Percentiles rank a stretch among this genome's conserved stretches.
Evolutionary conservation across 2,113 vertebrate genomes (phyloP).

Genomic region (Ancistrus triradiatus): DNA sequence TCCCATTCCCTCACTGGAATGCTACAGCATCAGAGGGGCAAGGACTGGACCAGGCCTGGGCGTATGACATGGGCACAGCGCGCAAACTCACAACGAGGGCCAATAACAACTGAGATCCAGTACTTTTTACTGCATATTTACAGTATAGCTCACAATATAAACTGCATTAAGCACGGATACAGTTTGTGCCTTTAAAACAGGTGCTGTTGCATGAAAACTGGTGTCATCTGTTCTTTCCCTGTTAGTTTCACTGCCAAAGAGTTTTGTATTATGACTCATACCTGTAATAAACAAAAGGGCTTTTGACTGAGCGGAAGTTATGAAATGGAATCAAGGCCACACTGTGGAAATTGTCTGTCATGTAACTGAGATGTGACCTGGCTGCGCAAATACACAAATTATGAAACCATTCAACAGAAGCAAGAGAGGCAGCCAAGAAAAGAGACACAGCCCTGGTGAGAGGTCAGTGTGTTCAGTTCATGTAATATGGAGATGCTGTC

Average conservation of each 20-base stretch:
- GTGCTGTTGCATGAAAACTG: no score
- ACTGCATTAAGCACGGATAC: not conserved
- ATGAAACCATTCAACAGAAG: not conserved
- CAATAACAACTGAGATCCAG: not conserved
- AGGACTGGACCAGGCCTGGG: conserved; percentile 63
- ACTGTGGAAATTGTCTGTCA: not conserved
- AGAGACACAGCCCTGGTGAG: not conserved
- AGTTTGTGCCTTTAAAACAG: not conserved
- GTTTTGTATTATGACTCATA: not conserved
- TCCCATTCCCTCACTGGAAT: conserved; percentile 62
- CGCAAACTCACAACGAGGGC: conserved; percentile 20
- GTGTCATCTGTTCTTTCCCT: not conserved
- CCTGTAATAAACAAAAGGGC: not conserved
- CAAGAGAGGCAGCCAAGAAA: not conserved
- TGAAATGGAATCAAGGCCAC: not conserved
- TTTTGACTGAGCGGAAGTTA: not conserved
- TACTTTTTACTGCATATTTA: not conserved
- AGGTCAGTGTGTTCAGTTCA: not conserved
- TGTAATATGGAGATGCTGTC: not conserved
- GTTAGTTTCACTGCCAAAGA: not conserved
- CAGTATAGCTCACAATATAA: not conserved
- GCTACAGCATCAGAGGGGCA: conserved; percentile 49
- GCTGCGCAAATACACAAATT: not conserved
- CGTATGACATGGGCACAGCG: conserved; percentile 60
- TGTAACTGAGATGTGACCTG: not conserved